phyloP scores from a whole-genome alignment of 2,888 invertebrate genomes.

The Papilio elwesi region DNA sequence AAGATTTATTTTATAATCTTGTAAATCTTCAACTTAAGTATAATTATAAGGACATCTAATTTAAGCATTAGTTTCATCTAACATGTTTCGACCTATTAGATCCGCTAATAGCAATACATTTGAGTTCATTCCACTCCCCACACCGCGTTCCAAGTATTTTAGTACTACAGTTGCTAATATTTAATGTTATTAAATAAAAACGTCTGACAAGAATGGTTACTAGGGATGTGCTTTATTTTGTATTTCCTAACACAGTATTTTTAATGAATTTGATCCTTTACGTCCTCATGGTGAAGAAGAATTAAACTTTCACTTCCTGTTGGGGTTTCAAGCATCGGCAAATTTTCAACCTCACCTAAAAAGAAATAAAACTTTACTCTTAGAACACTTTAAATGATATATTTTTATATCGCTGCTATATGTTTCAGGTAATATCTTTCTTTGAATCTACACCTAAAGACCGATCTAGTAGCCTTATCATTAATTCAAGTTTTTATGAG shows the following conservation, averaged over 20 bases:
- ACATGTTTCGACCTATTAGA: not conserved
- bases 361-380: conserved; percentile 43
- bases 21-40: not conserved
- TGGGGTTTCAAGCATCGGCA: conserved; percentile 70
- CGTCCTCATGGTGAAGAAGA: conserved; percentile 65
- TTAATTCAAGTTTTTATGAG: not conserved
- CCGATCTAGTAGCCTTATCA: not conserved
- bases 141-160: not conserved
- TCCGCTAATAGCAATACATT: not conserved
- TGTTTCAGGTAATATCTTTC: too few species aligned
- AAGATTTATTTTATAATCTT: not conserved
- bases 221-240: too few species aligned
- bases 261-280: conserved; percentile 50
- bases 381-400: conserved; percentile 3
- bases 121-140: not conserved
- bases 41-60: not conserved
- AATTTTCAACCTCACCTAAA: conserved; percentile 76
- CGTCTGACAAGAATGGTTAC: too few species aligned
- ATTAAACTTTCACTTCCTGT: conserved; percentile 73
- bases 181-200: not conserved
- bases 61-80: not conserved
- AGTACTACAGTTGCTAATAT: not conserved
- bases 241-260: not conserved
- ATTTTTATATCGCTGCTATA: not conserved
- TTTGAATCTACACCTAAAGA: not conserved